These are phyloP conservation scores for Alfaro cultratus DNA, from an alignment of 2,797 vertebrate genomes.

Conservation along the genomic window DNA sequence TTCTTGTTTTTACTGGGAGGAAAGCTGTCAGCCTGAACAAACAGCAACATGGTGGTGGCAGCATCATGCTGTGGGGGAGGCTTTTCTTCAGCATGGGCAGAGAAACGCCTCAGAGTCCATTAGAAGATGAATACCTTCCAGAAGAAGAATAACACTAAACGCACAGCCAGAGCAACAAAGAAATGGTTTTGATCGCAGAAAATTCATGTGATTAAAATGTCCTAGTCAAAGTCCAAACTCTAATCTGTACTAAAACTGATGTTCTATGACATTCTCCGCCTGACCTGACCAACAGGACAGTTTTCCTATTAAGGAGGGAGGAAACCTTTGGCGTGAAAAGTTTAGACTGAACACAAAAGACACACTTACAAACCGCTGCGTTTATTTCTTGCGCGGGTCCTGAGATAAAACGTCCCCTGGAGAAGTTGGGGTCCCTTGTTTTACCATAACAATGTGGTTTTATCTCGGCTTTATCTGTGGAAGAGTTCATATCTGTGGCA, in stretches of 20 bases:
- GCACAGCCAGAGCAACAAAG: not conserved
- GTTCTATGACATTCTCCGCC: not conserved
- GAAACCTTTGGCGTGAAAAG: not conserved
- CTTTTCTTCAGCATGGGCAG: not conserved
- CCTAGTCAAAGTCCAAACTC: not conserved
- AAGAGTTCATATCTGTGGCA: conserved; percentile 50
- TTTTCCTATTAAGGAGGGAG: not conserved
- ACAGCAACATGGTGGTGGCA: not conserved
- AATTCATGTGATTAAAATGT: not conserved
- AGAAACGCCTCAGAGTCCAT: not conserved
- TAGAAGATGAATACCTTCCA: not conserved
- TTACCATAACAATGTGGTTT: conserved; percentile 47
- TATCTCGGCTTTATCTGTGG: conserved; percentile 55
- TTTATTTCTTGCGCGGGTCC: not conserved
- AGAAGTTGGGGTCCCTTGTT: conserved; percentile 35
- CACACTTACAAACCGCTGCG: not conserved
- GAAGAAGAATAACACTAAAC: not conserved
- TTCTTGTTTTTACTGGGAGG: not conserved
- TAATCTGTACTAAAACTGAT: not conserved
- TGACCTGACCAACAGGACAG: not conserved
- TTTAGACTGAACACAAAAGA: not conserved
- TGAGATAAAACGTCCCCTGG: conserved; percentile 44
- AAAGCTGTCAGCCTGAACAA: not conserved
- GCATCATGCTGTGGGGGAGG: not conserved
- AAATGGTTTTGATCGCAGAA: not conserved